A percentile compares a stretch with the other conserved stretches of the same genome.
These are phyloP conservation scores for Paratrypauchen microcephalus DNA, from an alignment of 2,797 vertebrate genomes.

Conservation along the genomic window DNA sequence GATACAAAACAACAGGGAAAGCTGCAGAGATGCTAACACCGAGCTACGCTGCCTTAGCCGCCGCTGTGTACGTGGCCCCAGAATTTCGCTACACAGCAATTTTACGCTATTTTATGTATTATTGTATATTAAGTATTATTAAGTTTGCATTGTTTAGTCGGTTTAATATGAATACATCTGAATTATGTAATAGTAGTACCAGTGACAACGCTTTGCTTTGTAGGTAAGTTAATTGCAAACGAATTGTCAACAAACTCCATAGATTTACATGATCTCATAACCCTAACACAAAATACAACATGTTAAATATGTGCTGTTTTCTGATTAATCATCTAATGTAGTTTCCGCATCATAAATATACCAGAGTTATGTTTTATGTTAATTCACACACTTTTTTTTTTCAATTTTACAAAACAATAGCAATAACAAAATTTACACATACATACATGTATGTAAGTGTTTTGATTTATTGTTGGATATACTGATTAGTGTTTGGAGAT, in stretches of 20 bases:
- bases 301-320: too few species aligned
- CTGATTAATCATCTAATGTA: too few species aligned
- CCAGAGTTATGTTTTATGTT: too few species aligned
- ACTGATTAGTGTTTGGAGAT: too few species aligned
- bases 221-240: neutral
- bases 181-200: neutral
- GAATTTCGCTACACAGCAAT: neutral
- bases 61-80: constrained; percentile 75
- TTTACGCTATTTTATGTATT: neutral
- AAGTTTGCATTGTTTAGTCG: neutral
- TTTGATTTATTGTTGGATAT: too few species aligned
- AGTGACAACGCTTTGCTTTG: neutral
- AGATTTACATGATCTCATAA: neutral
- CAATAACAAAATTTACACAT: too few species aligned
- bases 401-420: too few species aligned
- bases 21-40: constrained; percentile 36
- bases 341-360: too few species aligned
- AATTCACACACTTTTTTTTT: too few species aligned
- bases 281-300: neutral
- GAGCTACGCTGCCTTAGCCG: constrained; percentile 26
- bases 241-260: neutral
- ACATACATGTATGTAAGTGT: too few species aligned
- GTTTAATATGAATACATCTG: neutral
- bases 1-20: constrained; percentile 10
- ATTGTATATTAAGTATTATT: too few species aligned